Evolutionary conservation across 2,113 vertebrate genomes (phyloP).

Genomic region (Prionailurus viverrinus): DNA sequence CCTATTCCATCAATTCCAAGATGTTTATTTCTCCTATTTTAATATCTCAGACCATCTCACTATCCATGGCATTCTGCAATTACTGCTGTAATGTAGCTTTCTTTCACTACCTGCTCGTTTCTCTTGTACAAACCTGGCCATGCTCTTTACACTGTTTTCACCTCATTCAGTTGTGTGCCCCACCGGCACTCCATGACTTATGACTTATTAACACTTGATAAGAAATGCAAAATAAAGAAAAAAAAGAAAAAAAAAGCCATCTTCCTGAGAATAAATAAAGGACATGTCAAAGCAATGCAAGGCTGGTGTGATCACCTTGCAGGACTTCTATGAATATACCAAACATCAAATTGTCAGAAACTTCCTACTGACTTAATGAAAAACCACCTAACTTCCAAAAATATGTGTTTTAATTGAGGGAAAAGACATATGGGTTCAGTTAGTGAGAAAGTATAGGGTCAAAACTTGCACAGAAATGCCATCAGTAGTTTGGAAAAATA

Average conservation of each 20-base stretch:
- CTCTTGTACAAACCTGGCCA: not conserved
- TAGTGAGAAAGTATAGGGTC: not conserved
- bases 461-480: not conserved
- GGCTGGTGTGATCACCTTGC: not conserved
- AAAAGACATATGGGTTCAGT: not conserved
- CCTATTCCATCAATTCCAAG: not conserved
- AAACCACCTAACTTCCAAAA: not conserved
- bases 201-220: not conserved
- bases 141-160: not conserved
- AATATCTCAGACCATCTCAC: not conserved
- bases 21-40: not conserved
- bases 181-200: not conserved
- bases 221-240: not conserved
- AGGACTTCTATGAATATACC: not conserved
- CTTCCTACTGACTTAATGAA: not conserved
- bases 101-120: rapidly evolving
- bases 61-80: not conserved
- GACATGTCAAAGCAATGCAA: not conserved
- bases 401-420: not conserved
- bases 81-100: rapidly evolving
- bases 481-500: not conserved
- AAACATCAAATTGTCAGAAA: not conserved
- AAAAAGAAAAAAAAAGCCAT: not conserved
- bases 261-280: not conserved
- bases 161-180: too few relatives aligned